These are phyloP conservation scores for Siniperca chuatsi DNA, from an alignment of 2,113 vertebrate species.

Conservation along the genomic window DNA sequence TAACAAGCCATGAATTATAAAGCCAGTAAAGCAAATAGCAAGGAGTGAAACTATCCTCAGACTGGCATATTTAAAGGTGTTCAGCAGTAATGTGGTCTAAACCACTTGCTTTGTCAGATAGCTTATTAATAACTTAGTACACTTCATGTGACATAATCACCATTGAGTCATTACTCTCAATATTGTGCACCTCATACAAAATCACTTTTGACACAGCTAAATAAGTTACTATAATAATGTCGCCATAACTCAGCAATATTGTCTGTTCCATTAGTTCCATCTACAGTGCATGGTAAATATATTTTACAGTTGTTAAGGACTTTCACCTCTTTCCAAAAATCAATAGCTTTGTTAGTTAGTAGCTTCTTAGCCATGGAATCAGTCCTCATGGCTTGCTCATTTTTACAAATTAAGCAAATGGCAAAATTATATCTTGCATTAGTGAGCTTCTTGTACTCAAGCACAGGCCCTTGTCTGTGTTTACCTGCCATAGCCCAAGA, in stretches of 20 bases:
- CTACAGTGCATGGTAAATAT: neutral
- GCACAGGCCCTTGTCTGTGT: too few species aligned
- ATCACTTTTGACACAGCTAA: neutral
- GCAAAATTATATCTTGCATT: too few species aligned
- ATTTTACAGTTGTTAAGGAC: neutral
- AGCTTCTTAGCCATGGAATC: neutral
- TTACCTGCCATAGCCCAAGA: too few species aligned
- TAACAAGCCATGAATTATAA: neutral
- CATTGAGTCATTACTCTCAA: neutral
- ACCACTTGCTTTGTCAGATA: too few species aligned
- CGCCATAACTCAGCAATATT: neutral
- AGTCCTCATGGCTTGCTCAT: neutral
- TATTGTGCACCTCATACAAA: neutral
- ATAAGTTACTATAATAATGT: neutral
- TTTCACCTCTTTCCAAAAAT: neutral
- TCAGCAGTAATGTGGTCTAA: too few species aligned
- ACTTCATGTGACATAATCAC: constrained; percentile 3
- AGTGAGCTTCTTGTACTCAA: too few species aligned
- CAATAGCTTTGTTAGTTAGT: neutral
- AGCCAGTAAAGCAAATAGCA: neutral
- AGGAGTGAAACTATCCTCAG: neutral
- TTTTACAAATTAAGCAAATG: too few species aligned
- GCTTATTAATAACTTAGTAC: neutral
- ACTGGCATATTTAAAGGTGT: neutral
- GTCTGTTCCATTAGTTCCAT: too few species aligned